Base-by-base conservation (phyloP, 2,888 invertebrate species). In the Himalopsyche anomala region DNA sequence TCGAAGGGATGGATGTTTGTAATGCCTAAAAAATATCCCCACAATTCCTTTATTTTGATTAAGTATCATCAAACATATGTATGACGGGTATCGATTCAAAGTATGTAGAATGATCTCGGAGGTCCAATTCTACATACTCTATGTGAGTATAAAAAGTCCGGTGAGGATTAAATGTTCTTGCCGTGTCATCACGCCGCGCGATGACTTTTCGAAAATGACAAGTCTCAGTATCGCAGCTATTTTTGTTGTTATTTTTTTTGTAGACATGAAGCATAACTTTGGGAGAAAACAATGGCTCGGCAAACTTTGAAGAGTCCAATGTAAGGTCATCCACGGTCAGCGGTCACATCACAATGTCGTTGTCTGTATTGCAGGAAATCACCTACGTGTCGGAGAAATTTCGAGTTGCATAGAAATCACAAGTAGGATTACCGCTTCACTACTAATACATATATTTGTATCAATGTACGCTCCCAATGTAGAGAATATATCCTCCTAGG, bases 261-360 rank as follows among this genome's bases (percentile, higher is more conserved):
- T 82, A 87, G 80, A 85, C 85, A 69, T 62, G 82, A 87, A 82
- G 83, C 85, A 82, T 62, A 85, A 83, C 85, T 85, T 80, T 40
- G 74, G 62, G 79, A 85, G 87, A 85, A 87, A 87, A 87, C 87
- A 87, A 87, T 87, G 85, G 83, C n/a, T 28, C 84, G 80, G 84
- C 80, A 80, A 79, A 56, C 38, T 84, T 84, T 84, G 80, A 54
- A 80, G 80, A 84, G 80, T 80, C 80, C 84, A 40, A 84, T 80
- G 80, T 84, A 84, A 84, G 80, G 55, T 55, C 40, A 74, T 74
- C 38, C 74, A 54, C 80, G 80, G 80, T 80, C 84, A 80, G 55
- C 40, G 55, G 38, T 83, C 80, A 84, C 84, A 84, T 36, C 74
- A 19, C 62, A 62, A 36, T 74, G 38, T 74, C 74, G 36, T 3